These are phyloP conservation scores for Schlechtendalia chinensis DNA, from an alignment of 1,140 invertebrate species.

Conservation along the genomic window DNA sequence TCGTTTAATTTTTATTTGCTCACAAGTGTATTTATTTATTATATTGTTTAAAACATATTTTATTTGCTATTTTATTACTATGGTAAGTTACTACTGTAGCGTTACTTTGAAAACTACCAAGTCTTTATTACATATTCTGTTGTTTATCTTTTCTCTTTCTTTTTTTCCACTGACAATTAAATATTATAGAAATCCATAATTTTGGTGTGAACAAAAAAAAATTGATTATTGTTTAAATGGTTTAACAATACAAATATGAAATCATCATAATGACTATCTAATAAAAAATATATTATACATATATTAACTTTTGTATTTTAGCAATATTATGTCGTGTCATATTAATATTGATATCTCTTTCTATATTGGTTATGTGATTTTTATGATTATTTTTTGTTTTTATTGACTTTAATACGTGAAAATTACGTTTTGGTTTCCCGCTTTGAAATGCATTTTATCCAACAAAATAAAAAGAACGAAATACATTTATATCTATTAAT, in stretches of 20 bases:
- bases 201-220: neutral
- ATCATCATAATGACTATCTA: neutral
- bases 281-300: neutral
- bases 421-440: too few relatives aligned
- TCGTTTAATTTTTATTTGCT: neutral
- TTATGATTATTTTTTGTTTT: neutral
- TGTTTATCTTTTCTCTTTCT: neutral
- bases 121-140: neutral
- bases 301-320: neutral
- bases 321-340: neutral
- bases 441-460: neutral
- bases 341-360: constrained; percentile 8
- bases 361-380: neutral
- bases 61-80: too few relatives aligned
- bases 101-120: neutral
- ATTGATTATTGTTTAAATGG: neutral
- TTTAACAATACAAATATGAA: constrained; percentile 1
- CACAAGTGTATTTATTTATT: neutral
- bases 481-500: too few relatives aligned
- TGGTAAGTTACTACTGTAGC: too few relatives aligned
- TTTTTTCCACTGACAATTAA: neutral
- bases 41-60: too few relatives aligned
- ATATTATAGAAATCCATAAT: neutral
- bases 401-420: too few relatives aligned
- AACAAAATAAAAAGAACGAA: neutral